Evolutionary conservation across 2,797 vertebrate species (phyloP), one percentile per base, ranked within the genome.

Genomic region (Malurus splendens): DNA sequence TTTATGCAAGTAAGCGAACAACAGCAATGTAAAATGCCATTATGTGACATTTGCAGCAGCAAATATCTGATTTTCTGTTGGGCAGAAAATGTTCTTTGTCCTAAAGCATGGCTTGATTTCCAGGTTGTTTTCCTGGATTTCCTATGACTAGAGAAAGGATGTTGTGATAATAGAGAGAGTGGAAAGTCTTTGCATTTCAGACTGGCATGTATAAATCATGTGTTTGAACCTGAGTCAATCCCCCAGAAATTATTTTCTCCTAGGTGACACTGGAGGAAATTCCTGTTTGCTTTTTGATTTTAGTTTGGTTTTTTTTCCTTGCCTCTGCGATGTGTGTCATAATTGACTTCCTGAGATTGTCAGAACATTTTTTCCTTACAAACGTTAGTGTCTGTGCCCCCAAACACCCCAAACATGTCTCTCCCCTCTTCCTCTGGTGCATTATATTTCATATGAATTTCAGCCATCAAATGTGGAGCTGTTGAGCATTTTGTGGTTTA

Each of bases 1-100:
- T 23, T 79, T 91, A 83, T 79, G 52, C 60, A 92, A 85, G 56
- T 39, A 65, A 72, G 41, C 33, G 80, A 92, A 76, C 42, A 73
- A 8, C 30, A 70, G 20, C 50, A 41, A 24, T n/a, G 25, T 64
- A 67, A 91, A 92, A 92, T 83, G 71, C 42, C 60, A 30, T 6
- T 70, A 25, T 52, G 42, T 90, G 77, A 79, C 84, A 87, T 86
- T 81, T 87, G 41, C 55, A 80, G 19, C 36, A 52, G 41, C 38
- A 64, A 80, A 76, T 74, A 52, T 14, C 33, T 30, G 55, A 25
- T 87, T 91, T 51, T 88, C 4, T 42, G 20, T 33, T 67, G 36
- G 32, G 17, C 5, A 64, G 74, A 79, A 89, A 79, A 36, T 9
- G 0, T 7, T n/a, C 44, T 51, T 57, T 50, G 42, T 71, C 38